Evolutionary conservation across 2,797 vertebrate species (phyloP).

Genomic region (Danio tinwini): DNA sequence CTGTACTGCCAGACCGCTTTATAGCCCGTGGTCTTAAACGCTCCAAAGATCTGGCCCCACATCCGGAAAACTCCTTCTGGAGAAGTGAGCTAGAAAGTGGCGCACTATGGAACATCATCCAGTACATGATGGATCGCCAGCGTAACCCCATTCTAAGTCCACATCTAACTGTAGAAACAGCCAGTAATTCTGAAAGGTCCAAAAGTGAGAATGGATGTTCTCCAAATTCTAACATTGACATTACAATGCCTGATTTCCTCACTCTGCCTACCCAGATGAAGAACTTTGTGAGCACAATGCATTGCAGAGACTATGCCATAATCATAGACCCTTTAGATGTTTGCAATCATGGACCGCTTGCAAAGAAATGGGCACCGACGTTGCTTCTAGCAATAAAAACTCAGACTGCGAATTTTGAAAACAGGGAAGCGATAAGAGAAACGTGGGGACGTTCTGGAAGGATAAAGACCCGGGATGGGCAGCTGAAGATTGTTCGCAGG

Average conservation of each 20-base stretch:
- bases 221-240: slow-evolving; percentile 27
- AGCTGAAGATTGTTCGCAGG: slow-evolving; percentile 67
- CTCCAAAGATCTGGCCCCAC: background rate
- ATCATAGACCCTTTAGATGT: slow-evolving; percentile 63
- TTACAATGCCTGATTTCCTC: slow-evolving; percentile 5
- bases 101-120: slow-evolving; percentile 75
- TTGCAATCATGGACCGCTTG: slow-evolving; percentile 61
- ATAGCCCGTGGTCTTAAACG: slow-evolving; percentile 53
- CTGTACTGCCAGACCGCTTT: slow-evolving; percentile 36
- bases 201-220: slow-evolving; percentile 7
- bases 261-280: slow-evolving; percentile 61
- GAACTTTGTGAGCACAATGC: slow-evolving; percentile 71
- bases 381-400: slow-evolving; percentile 80
- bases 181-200: background rate
- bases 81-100: background rate
- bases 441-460: slow-evolving; percentile 75
- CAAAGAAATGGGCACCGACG: slow-evolving; percentile 52
- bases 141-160: slow-evolving; percentile 70
- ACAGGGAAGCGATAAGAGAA: slow-evolving; percentile 75
- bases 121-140: slow-evolving; percentile 63
- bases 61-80: slow-evolving; percentile 71
- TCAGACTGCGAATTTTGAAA: slow-evolving; percentile 66
- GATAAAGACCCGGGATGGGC: slow-evolving; percentile 55
- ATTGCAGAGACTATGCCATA: slow-evolving; percentile 69
- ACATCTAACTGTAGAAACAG: background rate